Evolutionary conservation across 37 sponge, comb jelly and placozoan genomes (phyloP).

Genomic region (Mnemiopsis leidyi): DNA sequence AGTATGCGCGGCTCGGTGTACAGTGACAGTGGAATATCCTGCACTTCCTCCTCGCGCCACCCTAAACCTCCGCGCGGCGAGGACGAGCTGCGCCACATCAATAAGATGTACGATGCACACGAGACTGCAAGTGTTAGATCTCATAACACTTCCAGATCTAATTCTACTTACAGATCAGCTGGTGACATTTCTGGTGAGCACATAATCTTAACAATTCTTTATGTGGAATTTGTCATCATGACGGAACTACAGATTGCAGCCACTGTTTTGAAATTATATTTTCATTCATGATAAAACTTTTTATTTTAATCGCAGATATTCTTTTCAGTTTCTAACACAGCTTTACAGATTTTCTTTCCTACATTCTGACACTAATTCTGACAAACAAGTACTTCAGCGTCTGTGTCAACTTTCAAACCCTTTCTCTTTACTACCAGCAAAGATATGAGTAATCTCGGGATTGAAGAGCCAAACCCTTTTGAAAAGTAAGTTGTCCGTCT

Average conservation of each 20-base stretch:
- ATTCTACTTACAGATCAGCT: conserved; percentile 39
- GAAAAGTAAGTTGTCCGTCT: conserved; percentile 60
- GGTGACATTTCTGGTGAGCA: conserved; percentile 52
- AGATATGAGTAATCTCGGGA: neutral
- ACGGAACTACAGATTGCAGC: too few relatives aligned
- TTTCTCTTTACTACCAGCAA: neutral
- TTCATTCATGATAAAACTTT: too few relatives aligned
- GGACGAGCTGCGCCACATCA: conserved; percentile 27
- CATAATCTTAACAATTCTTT: too few relatives aligned
- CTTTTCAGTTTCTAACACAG: too few relatives aligned
- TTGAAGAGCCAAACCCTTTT: neutral
- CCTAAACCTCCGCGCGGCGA: conserved; percentile 1
- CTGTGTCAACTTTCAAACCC: conserved; percentile 62
- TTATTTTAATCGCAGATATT: too few relatives aligned
- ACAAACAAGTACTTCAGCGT: conserved; percentile 15
- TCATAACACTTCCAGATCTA: neutral
- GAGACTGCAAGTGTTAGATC: conserved; percentile 30
- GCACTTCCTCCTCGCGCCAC: conserved; percentile 22
- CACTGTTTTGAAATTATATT: too few relatives aligned
- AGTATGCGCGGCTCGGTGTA: conserved; percentile 56
- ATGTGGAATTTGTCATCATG: too few relatives aligned
- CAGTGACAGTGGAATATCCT: conserved; percentile 64
- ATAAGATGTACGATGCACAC: conserved; percentile 34
- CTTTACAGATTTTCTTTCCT: too few relatives aligned
- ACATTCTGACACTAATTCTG: neutral